A percentile compares a stretch with the other conserved stretches of the same genome.
Conservation (phyloP, 2,888 invertebrate species). For the Nipponacmea schrenckii region DNA sequence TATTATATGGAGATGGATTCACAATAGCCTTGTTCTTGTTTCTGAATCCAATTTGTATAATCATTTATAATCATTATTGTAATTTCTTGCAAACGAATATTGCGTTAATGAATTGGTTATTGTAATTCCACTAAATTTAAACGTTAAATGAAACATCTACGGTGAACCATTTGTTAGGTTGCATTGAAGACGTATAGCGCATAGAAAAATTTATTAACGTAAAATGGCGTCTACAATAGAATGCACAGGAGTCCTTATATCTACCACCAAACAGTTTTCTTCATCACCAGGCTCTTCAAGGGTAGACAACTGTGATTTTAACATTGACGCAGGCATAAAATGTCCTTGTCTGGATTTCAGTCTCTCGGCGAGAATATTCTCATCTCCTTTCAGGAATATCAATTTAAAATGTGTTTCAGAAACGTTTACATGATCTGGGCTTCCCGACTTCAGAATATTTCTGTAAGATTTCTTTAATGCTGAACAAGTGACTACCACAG, state of each 20-base stretch:
- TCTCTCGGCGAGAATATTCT: slow-evolving; percentile 39
- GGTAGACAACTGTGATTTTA: slow-evolving; percentile 54
- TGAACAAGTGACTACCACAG: slow-evolving; percentile 61
- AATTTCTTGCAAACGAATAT: no score
- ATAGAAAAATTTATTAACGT: no score
- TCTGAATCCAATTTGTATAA: no score
- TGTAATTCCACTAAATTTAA: no score
- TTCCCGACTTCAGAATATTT: slow-evolving; percentile 40
- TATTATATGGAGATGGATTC: no score
- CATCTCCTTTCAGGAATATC: slow-evolving; percentile 48
- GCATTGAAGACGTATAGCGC: no score
- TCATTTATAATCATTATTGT: no score
- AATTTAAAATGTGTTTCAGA: slow-evolving; percentile 28
- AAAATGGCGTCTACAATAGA: slow-evolving; percentile 38
- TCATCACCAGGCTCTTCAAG: slow-evolving; percentile 43
- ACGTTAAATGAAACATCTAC: no score
- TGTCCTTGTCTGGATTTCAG: slow-evolving; percentile 47
- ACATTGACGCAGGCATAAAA: slow-evolving; percentile 53
- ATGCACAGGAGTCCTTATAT: slow-evolving; percentile 33
- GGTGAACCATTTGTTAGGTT: no score
- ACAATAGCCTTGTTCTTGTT: no score
- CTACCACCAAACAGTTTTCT: slow-evolving; percentile 41
- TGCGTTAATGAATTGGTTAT: no score
- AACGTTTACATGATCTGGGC: neutral
- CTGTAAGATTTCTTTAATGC: slow-evolving; percentile 63